Evolutionary conservation across 2,888 invertebrate species (phyloP), one percentile per base, ranked within the genome.

Genomic region (Andrena hattorfiana): DNA sequence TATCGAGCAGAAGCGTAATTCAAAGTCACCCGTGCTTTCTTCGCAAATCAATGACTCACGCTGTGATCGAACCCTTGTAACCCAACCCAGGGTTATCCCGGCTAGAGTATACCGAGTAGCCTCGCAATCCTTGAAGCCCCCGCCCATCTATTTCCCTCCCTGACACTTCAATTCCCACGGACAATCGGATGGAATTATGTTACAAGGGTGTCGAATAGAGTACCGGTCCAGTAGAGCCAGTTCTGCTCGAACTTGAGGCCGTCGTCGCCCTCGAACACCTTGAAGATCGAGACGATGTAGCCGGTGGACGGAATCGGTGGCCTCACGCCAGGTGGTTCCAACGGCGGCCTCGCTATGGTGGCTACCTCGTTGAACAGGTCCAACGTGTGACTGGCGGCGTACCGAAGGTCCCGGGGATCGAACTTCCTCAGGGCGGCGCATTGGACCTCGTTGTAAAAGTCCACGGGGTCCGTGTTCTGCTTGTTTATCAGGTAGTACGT

Each of bases 211-310:
- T n/a, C 2, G 49, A 51, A 51, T 30, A 59, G 6, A 87, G 83
- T 90, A 95, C 95, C 96, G 32, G 98, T 98, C 98, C 98, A 98
- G 93, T 98, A 98, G 23, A 98, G 95, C 98, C 98, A 98, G 94
- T 98, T 98, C 90, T 97, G 96, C 94, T 98, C 98, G 93, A 98
- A 97, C 86, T 97, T 97, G 92, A 98, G 98, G 70, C 98, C 96
- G 94, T 98, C 98, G 93, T 98, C 98, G 51, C 98, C 98, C 94
- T 98, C 98, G 94, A 98, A 98, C 28, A 98, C 98, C 95, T 98
- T 98, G 94, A 98, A 98, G 91, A 98, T 98, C 90, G 98, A 98
- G 89, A 98, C 97, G 92, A 98, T 98, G 93, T 97, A 98, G 67
- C 98, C 98, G 32, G 98, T 98, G 85, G 97, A 95, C 80, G 97